Percentiles rank a stretch among this genome's conserved stretches.
These are phyloP conservation scores for Megaceryle maxima DNA, from an alignment of 2,113 vertebrate genomes.

Conservation along the genomic window DNA sequence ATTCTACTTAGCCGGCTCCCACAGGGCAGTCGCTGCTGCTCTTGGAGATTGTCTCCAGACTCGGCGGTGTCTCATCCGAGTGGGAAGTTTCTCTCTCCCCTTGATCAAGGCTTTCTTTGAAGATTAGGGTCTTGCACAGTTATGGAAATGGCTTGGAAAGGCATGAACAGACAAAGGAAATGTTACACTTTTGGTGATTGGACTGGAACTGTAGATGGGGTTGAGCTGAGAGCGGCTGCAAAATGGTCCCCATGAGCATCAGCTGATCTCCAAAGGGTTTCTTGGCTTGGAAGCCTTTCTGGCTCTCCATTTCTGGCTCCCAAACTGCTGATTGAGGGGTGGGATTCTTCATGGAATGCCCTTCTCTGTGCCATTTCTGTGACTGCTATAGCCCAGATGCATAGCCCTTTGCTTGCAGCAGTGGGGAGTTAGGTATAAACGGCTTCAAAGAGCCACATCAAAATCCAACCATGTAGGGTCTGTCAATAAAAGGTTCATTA, in stretches of 20 bases:
- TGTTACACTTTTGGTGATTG: not conserved
- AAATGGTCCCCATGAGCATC: not conserved
- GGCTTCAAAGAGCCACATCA: not conserved
- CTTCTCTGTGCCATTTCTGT: not conserved
- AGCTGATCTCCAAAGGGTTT: not conserved
- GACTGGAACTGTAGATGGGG: not conserved
- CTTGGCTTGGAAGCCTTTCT: not conserved
- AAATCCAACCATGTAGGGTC: not conserved
- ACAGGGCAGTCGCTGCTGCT: constrained; percentile 41
- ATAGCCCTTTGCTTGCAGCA: not conserved
- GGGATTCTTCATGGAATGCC: not conserved
- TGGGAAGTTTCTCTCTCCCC: not conserved
- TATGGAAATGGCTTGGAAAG: constrained; percentile 31
- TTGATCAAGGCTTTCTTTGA: constrained; percentile 52
- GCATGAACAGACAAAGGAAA: constrained; percentile 29
- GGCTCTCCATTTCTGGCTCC: not conserved
- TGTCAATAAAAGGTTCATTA: not conserved
- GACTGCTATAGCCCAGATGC: not conserved
- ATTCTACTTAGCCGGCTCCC: constrained; percentile 42
- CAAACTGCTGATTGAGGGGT: not conserved
- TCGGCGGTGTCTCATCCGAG: not conserved
- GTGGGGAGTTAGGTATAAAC: fast-evolving
- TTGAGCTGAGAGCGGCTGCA: not conserved
- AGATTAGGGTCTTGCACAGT: constrained; percentile 31
- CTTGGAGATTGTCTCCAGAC: constrained; percentile 26